Conservation (phyloP, 2,888 invertebrate species). For the Hylaea fasciaria region DNA sequence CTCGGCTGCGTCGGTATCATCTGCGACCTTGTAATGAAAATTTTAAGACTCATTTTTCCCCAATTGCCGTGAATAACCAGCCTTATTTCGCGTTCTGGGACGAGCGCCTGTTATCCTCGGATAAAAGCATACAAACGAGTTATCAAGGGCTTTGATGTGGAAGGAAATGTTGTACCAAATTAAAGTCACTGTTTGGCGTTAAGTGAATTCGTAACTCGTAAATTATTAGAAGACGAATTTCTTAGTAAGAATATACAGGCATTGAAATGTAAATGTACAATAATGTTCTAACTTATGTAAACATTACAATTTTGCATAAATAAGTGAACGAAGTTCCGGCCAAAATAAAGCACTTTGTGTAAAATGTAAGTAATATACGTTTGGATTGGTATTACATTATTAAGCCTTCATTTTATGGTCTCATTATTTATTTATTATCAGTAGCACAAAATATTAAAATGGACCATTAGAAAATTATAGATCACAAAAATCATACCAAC, state of each 20-base stretch:
- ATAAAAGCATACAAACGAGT: conserved; percentile 37
- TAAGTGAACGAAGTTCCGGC: no score
- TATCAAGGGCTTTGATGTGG: conserved; percentile 34
- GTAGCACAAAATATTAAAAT: no score
- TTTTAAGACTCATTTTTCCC: conserved; percentile 46
- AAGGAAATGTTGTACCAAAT: conserved; percentile 26
- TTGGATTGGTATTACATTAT: no score
- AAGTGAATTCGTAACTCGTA: conserved; percentile 20
- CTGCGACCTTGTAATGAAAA: conserved; percentile 45
- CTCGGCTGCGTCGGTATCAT: conserved; percentile 39
- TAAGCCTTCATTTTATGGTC: no score
- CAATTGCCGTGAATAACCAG: conserved; percentile 38
- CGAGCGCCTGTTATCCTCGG: conserved; percentile 31
- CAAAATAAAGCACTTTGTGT: no score
- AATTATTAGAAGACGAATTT: conserved; percentile 17
- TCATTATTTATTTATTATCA: no score
- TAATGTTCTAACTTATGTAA: no score
- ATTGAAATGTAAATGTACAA: no score
- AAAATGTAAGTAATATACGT: no score
- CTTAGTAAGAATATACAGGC: not conserved
- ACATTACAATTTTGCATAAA: no score
- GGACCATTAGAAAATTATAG: no score
- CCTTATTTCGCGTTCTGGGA: conserved; percentile 38
- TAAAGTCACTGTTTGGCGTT: conserved; percentile 24
- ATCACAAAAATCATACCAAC: no score